phyloP scores from a whole-genome alignment of 2,797 vertebrate species.

The Hirundo rustica region DNA sequence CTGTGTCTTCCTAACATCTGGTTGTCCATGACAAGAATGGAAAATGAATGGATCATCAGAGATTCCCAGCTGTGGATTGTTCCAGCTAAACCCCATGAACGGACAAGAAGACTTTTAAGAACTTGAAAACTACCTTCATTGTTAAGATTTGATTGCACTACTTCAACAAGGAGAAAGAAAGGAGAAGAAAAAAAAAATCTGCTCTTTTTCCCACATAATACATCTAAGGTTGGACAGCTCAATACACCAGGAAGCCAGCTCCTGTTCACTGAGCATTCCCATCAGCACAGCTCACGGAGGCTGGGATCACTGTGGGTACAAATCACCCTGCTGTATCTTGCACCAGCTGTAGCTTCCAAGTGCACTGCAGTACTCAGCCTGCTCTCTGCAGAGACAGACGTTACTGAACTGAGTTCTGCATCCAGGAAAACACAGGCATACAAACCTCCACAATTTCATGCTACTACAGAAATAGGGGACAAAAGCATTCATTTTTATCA shows the following conservation, averaged over 20 bases:
- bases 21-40: not conserved
- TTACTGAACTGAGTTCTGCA: not conserved
- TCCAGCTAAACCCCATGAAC: not conserved
- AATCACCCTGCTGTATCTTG: not conserved
- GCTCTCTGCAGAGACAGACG: not conserved
- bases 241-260: not conserved
- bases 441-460: not conserved
- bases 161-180: not conserved
- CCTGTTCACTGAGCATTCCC: not conserved
- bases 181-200: accelerated
- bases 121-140: not conserved
- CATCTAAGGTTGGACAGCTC: not conserved
- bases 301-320: not conserved
- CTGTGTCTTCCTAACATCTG: not conserved
- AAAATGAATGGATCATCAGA: not conserved
- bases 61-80: not conserved
- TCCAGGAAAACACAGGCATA: not conserved
- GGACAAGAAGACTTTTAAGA: not conserved
- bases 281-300: not conserved
- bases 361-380: not conserved
- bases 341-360: not conserved
- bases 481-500: not conserved
- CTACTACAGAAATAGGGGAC: not conserved
- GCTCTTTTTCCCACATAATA: not conserved
- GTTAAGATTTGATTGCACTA: not conserved